Conservation (phyloP, 2,797 vertebrate genomes). For the Calcarius lapponicus region DNA sequence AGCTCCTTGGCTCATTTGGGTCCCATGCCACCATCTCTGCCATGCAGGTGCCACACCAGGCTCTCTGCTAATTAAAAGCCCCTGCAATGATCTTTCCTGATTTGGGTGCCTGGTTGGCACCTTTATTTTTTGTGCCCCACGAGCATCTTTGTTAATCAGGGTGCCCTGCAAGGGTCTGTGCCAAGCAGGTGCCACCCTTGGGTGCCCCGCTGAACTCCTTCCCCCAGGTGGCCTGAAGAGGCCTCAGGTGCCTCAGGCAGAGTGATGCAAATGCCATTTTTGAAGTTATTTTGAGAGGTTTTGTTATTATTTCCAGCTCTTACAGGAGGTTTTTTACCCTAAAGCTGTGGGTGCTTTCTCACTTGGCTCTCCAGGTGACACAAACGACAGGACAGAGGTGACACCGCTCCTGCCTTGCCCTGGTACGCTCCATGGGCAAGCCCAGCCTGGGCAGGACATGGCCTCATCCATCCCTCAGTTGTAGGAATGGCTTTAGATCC, state of each 20-base stretch:
- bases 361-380: neutral
- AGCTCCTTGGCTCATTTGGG: rapidly evolving
- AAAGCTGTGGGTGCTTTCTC: neutral
- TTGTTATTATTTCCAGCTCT: neutral
- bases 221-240: neutral
- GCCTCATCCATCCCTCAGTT: neutral
- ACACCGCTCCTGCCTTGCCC: rapidly evolving
- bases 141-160: neutral
- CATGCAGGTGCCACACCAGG: neutral
- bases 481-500: rapidly evolving
- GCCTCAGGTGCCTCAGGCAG: neutral
- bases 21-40: neutral
- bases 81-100: neutral
- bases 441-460: rapidly evolving
- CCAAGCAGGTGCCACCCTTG: neutral
- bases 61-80: neutral
- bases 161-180: neutral
- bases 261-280: neutral
- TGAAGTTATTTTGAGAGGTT: neutral
- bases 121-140: neutral
- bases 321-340: neutral
- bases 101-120: no score
- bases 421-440: neutral
- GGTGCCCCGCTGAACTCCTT: neutral
- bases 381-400: neutral